Base-by-base conservation (phyloP, 2,113 vertebrate genomes). In the Dermatemys mawii region DNA sequence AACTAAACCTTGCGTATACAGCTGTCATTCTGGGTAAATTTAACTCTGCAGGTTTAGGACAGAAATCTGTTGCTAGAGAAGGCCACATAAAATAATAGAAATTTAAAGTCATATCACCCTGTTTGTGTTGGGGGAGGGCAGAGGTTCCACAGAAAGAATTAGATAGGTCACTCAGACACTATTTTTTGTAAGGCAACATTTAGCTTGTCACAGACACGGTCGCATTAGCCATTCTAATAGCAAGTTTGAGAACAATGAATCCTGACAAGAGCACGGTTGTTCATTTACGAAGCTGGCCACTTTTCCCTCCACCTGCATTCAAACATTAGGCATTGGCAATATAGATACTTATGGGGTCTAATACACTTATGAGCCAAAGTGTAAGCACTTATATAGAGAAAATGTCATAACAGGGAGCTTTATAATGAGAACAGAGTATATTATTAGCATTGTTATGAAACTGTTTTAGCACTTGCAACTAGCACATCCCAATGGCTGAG, bases 1-100 rank as follows among this genome's bases (percentile, higher is more conserved):
- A 98, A 98, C 97, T 96, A 97, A 98, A 97, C 96, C 97, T 97
- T 97, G 97, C 96, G 96, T 97, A 97, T 98, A 98, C 97, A 97
- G 98, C 98, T 98, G 98, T 98, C 98, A 97, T 97, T 98, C 98
- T 96, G 98, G 98, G 98, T 98, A 98, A 98, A 98, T 98, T 98
- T 98, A 98, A 98, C 98, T 98, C 97, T 83, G 97, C 98, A 98
- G 97, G 98, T 98, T 98, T 98, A 98, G 98, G 97, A 98, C 93
- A 96, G 97, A 95, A 97, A 94, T 91, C 90, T 96, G 94, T 88
- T 75, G 93, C 97, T 97, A 97, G 97, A 96, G 94, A 92, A 96
- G 95, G 84, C 96, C 96, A 89, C 27, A 75, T 48, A 92, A 96
- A 97, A 97, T 53, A 93, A 92, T 2, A 57, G 91, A 92, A 93